A percentile compares a stretch with the other conserved stretches of the same genome.
These are phyloP conservation scores for Drosophila tanythrix DNA, from an alignment of 2,888 invertebrate genomes.

Conservation along the genomic window DNA sequence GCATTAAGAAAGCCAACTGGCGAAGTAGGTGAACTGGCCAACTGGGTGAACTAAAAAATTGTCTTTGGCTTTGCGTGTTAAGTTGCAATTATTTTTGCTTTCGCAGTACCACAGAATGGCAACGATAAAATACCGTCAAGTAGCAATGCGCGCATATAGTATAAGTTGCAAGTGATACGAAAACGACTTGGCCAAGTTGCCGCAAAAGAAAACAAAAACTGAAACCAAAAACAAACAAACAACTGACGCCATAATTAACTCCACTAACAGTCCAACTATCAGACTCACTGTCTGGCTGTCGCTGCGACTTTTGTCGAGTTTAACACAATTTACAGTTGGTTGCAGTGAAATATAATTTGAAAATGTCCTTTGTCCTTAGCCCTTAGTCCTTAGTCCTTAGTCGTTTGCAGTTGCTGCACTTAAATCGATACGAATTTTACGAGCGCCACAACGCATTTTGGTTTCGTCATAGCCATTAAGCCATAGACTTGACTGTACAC, in stretches of 20 bases:
- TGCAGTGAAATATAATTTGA: slow-evolving; percentile 49
- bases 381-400: slow-evolving; percentile 3
- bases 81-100: slow-evolving; percentile 61
- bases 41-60: slow-evolving; percentile 18
- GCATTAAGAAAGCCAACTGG: slow-evolving; percentile 6
- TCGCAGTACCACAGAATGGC: slow-evolving; percentile 43
- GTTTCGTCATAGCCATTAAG: slow-evolving; percentile 72
- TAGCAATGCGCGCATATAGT: slow-evolving; percentile 49
- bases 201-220: slow-evolving; percentile 1
- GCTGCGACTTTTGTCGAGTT: slow-evolving; percentile 40
- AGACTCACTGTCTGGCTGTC: slow-evolving; percentile 47
- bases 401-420: slow-evolving; percentile 42
- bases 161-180: slow-evolving; percentile 27
- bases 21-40: slow-evolving; percentile 3
- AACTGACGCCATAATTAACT: slow-evolving; percentile 68
- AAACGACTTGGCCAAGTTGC: slow-evolving; percentile 36
- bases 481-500: slow-evolving; percentile 19
- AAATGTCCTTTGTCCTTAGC: slow-evolving; percentile 43
- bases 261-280: slow-evolving; percentile 46
- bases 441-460: slow-evolving; percentile 46
- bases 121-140: slow-evolving; percentile 38
- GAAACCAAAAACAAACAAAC: slow-evolving; percentile 28
- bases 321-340: slow-evolving; percentile 68
- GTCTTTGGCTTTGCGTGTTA: slow-evolving; percentile 64
- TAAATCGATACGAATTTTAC: slow-evolving; percentile 63